Evolutionary conservation across 2,888 invertebrate genomes (phyloP), one percentile per base, ranked within the genome.

Genomic region (Lordiphosa fenestrarum): DNA sequence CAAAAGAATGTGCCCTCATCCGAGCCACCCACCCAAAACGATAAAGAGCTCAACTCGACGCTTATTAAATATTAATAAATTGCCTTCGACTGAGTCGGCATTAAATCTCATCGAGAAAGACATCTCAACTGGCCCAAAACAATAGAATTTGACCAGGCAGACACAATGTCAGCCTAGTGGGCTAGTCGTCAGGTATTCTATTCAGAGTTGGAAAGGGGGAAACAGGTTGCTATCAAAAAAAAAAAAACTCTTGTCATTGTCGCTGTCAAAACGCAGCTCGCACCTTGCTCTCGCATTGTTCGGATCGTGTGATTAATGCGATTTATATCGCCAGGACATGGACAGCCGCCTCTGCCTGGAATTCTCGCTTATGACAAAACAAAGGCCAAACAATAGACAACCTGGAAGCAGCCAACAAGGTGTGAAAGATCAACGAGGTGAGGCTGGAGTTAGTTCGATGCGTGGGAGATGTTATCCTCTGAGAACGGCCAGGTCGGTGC

Each of bases 231-330:
- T 40, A 52, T 40, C 55, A 36, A 37, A 39, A 35, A 53, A 56
- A 66, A 66, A 66, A 60, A 60, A 55, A 36, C 55, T 53, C 58
- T 57, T 75, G 76, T 78, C 74, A 77, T 70, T 73, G 70, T 59
- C 49, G 62, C 73, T 75, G 74, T 75, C 74, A 75, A 73, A 81
- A 65, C 72, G 42, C 44, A 46, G 78, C 64, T 76, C 77, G 62
- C 74, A 77, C 73, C 73, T 73, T 81, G 72, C 66, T 48, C 30
- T 23, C n/a, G 33, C 53, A 60, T 67, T 60, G 23, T 41, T 25
- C 0, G 46, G 37, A 23, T 40, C 25, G 42, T 54, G 74, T 77
- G 77, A 77, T 77, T 80, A 80, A 77, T 77, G 77, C 68, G 77
- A 83, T 77, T 78, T 66, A 74, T 77, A 77, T 77, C 83, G 57